Evolutionary conservation across 2,113 vertebrate species (phyloP).

Genomic region (Bubo blakistoni): DNA sequence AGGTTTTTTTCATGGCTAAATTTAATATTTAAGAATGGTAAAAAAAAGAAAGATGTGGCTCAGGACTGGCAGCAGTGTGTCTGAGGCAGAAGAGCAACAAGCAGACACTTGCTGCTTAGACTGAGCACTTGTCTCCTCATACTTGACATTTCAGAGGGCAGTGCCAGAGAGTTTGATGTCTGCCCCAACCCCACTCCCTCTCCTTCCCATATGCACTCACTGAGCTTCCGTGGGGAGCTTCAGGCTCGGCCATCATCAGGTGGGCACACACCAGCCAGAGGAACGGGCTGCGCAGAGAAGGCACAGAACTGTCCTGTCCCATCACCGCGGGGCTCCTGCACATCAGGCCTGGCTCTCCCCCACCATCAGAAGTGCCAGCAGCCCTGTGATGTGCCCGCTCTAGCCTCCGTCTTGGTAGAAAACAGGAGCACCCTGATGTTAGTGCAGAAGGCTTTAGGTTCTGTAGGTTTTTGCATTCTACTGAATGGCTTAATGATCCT

Average conservation of each 20-base stretch:
- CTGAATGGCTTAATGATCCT: background rate
- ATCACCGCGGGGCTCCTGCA: background rate
- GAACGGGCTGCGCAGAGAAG: background rate
- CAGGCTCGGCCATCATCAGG: fast-evolving
- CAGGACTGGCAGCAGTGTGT: background rate
- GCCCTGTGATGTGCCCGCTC: background rate
- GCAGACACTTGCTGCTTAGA: background rate
- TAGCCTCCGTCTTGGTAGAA: background rate
- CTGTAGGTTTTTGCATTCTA: background rate
- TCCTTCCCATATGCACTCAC: background rate
- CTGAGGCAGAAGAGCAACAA: background rate
- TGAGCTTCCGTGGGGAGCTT: background rate
- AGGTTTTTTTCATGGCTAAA: background rate
- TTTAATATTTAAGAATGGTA: background rate
- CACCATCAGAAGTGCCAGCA: background rate
- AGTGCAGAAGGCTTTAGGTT: background rate
- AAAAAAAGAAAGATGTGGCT: background rate
- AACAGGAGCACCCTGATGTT: background rate
- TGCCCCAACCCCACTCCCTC: background rate
- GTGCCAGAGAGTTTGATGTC: background rate
- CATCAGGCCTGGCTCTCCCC: background rate
- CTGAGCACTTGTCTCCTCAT: background rate
- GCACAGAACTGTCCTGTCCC: background rate
- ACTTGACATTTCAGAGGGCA: background rate
- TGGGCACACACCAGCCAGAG: background rate